Conservation (phyloP, 2,113 vertebrate genomes). For the Gasterosteus aculeatus region DNA sequence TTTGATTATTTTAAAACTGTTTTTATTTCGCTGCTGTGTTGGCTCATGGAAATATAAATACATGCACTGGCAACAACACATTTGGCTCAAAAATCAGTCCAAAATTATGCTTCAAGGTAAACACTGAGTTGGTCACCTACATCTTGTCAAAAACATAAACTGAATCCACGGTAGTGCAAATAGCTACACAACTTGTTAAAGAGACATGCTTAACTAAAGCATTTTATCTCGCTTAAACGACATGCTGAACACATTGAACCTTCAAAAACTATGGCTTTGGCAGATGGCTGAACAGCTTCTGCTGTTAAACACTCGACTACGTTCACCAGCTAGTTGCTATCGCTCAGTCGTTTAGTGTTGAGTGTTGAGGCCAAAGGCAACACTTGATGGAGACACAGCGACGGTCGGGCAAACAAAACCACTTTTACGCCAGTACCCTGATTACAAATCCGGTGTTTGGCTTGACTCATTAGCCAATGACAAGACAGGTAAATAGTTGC, state of each 20-base stretch:
- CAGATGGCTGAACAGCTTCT: conserved; percentile 7
- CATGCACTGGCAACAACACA: not conserved
- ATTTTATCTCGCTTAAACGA: not conserved
- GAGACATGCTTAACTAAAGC: not conserved
- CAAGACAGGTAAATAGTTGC: no score
- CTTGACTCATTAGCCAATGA: no score
- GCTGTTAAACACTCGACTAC: not conserved
- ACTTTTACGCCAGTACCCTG: no score
- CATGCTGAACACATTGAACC: not conserved
- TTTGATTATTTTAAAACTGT: not conserved
- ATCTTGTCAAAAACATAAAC: not conserved
- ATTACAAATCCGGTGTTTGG: no score
- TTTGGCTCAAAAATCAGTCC: not conserved
- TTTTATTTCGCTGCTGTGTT: not conserved
- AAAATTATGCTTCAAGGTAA: conserved; percentile 5
- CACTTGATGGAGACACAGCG: no score
- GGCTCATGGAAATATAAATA: conserved; percentile 20
- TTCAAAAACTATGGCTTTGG: not conserved
- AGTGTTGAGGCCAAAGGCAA: not conserved
- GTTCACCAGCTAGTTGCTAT: not conserved
- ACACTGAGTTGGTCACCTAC: not conserved
- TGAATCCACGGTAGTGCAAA: not conserved
- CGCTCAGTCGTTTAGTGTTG: not conserved
- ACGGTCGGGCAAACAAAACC: no score
- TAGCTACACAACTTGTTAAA: not conserved